Evolutionary conservation across 2,797 vertebrate species (phyloP), one percentile per base, ranked within the genome.

Genomic region (Euthynnus affinis): DNA sequence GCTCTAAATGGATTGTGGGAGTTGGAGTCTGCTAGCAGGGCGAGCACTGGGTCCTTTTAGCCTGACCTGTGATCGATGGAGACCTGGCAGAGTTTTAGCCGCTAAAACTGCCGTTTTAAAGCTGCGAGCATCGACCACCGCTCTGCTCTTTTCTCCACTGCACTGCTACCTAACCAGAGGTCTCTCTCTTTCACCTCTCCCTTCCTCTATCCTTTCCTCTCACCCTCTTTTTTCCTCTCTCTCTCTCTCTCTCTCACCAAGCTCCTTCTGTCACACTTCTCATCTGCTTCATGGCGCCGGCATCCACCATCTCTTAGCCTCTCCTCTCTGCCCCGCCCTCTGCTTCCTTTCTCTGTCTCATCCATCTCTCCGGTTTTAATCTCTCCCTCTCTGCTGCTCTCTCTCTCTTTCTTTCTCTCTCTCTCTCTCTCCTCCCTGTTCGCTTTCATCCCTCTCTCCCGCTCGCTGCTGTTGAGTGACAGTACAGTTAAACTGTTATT

Each of bases 41-140:
- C 3, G 18, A 86, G 71, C 55, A 9, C 57, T 58, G 74, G 75
- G 70, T 89, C 81, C 78, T 84, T 89, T 90, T 76, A 89, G 80
- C 84, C 81, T 23, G 85, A 91, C 82, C 87, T 72, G 80, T 86
- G 87, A 91, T 91, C 59, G 69, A 91, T 89, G 73, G 82, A 81
- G 85, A 85, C 76, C 87, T 86, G 82, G 84, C 82, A 86, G 72
- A 71, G 72, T 27, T 80, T 74, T 75, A 80, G 55, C 59, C 18
- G n/a, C 76, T 67, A 84, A 76, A 71, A 52, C 73, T 32, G 74
- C 73, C 56, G 66, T 77, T 86, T 62, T 58, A 76, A 76, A 74
- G 56, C 73, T 40, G 72, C 73, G 57, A 68, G 59, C 75, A 73
- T 81, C 64, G 57, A 84, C 74, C 76, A 68, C 74, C 55, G 27